These are phyloP conservation scores for Tachypleus tridentatus DNA, from an alignment of 1,140 invertebrate species.

Conservation along the genomic window DNA sequence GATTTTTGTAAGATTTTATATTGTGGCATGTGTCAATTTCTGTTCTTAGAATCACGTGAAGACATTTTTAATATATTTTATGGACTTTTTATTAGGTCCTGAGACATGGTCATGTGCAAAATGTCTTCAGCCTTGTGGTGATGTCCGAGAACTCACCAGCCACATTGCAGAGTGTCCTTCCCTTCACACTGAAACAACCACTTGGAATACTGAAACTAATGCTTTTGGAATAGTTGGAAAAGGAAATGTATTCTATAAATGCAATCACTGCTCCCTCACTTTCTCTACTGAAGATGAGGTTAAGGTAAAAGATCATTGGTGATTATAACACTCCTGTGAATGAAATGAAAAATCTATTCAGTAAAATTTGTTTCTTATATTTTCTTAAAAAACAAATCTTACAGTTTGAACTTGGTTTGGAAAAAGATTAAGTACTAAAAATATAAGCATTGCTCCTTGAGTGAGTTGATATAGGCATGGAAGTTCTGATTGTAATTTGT, in stretches of 20 bases:
- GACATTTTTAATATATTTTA: too few relatives aligned
- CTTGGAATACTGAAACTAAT: neutral
- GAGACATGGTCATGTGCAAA: slow-evolving; percentile 26
- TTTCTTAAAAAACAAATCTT: neutral
- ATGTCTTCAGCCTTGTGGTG: slow-evolving; percentile 24
- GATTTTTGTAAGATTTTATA: too few relatives aligned
- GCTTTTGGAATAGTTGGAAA: neutral
- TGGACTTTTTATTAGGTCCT: slow-evolving; percentile 1
- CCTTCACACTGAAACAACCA: neutral
- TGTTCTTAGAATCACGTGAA: too few relatives aligned
- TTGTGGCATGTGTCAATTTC: too few relatives aligned
- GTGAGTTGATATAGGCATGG: too few relatives aligned
- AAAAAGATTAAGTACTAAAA: neutral
- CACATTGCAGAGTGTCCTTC: slow-evolving; percentile 25
- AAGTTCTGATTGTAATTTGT: too few relatives aligned
- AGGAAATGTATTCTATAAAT: slow-evolving; percentile 17
- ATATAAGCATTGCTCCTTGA: neutral
- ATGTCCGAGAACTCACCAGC: slow-evolving; percentile 23
- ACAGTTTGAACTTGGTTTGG: neutral
- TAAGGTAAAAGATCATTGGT: slow-evolving; percentile 7
- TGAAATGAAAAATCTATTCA: too few relatives aligned
- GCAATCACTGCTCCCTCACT: slow-evolving; percentile 17
- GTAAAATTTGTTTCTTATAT: too few relatives aligned
- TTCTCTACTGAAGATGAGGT: slow-evolving; percentile 19
- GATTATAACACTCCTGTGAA: too few relatives aligned